A percentile compares a stretch with the other conserved stretches of the same genome.
Evolutionary conservation across 2,888 invertebrate genomes (phyloP).

Genomic region (Anthophora plumipes): DNA sequence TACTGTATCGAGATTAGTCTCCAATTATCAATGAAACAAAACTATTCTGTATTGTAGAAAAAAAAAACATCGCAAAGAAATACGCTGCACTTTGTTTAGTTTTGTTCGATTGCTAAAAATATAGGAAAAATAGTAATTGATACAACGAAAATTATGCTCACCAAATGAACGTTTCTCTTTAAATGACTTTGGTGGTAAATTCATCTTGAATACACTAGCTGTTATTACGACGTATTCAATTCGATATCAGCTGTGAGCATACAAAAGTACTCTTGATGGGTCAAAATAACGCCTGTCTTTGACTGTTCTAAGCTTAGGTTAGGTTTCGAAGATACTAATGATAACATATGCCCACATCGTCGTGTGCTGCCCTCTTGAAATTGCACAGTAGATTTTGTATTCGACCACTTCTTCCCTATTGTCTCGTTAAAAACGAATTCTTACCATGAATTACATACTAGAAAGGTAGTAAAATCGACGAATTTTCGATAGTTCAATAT

Average conservation of each 20-base stretch:
- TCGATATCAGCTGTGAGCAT: conserved; percentile 54
- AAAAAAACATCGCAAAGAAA: background rate
- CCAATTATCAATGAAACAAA: conserved; percentile 30
- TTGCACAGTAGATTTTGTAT: conserved; percentile 17
- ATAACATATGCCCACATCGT: conserved; percentile 43
- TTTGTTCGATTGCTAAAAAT: background rate
- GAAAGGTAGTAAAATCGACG: background rate
- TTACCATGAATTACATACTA: conserved; percentile 27
- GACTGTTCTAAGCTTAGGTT: conserved; percentile 47
- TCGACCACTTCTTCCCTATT: conserved; percentile 35
- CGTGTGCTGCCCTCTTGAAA: conserved; percentile 57
- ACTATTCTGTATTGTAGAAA: background rate
- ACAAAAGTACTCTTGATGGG: conserved; percentile 37
- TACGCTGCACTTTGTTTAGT: conserved; percentile 20
- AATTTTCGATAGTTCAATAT: background rate
- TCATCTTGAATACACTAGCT: conserved; percentile 70
- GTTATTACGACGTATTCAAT: conserved; percentile 60
- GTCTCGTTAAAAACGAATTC: conserved; percentile 28
- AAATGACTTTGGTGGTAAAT: conserved; percentile 76
- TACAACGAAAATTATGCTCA: conserved; percentile 60
- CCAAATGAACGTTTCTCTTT: conserved; percentile 82
- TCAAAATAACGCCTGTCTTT: conserved; percentile 63
- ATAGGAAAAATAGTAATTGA: conserved; percentile 11
- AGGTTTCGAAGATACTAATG: conserved; percentile 31
- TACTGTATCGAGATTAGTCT: background rate